phyloP scores from a whole-genome alignment of 2,113 vertebrate species.

The Seriola quinqueradiata region DNA sequence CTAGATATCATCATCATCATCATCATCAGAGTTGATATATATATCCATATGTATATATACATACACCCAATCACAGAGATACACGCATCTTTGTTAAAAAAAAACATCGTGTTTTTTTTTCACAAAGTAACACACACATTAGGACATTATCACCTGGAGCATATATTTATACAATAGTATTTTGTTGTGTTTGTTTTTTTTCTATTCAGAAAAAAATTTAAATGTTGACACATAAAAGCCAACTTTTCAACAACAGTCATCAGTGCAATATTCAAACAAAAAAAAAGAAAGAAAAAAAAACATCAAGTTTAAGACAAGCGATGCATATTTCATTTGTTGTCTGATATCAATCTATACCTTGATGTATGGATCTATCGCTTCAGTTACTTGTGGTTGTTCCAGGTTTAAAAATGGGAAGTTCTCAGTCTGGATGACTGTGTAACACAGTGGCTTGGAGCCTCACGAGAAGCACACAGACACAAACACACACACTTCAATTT shows the following conservation, averaged over 20 bases:
- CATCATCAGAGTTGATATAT: constrained; percentile 78
- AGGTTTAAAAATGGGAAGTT: constrained; percentile 64
- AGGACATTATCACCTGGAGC: constrained; percentile 86
- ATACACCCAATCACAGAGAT: constrained; percentile 85
- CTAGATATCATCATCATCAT: constrained; percentile 77
- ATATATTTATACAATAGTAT: constrained; percentile 84
- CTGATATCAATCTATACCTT: constrained; percentile 76
- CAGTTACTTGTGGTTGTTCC: constrained; percentile 62
- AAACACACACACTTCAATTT: constrained; percentile 55
- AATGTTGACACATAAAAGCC: constrained; percentile 84
- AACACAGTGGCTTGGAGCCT: constrained; percentile 38
- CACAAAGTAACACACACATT: constrained; percentile 84
- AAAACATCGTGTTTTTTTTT: constrained; percentile 78
- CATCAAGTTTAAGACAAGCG: constrained; percentile 89
- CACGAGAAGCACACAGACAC: constrained; percentile 60
- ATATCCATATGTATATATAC: constrained; percentile 81
- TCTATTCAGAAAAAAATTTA: constrained; percentile 81
- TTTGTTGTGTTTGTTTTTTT: constrained; percentile 86
- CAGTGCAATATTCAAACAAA: constrained; percentile 92
- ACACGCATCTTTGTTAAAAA: constrained; percentile 81
- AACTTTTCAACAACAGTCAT: constrained; percentile 87
- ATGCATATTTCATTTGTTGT: constrained; percentile 82
- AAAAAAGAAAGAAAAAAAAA: constrained; percentile 82
- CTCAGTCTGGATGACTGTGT: constrained; percentile 59
- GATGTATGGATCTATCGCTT: constrained; percentile 69